Conservation (phyloP, 2,888 invertebrate genomes). For the Syrista parreyssii region DNA sequence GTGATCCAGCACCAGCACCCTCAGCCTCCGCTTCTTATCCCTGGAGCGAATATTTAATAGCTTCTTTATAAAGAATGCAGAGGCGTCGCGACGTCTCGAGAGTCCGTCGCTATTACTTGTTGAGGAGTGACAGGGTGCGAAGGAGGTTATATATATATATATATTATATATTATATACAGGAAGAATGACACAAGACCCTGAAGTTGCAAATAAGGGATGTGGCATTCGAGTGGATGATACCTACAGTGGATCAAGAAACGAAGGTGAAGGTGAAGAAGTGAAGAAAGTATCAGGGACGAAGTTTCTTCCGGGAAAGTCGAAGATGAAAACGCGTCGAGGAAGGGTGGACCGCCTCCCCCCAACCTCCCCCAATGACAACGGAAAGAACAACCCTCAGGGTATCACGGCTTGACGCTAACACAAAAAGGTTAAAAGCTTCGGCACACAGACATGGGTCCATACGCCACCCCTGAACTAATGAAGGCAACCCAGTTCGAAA, state of each 20-base stretch:
- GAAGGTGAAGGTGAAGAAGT: background rate
- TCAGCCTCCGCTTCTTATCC: background rate
- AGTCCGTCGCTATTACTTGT: too few species aligned
- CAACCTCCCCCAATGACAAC: background rate
- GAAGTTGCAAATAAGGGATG: background rate
- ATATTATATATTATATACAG: too few species aligned
- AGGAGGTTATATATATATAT: background rate
- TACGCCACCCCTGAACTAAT: background rate
- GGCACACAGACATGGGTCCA: background rate
- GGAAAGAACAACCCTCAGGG: constrained; percentile 5
- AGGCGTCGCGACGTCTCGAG: background rate
- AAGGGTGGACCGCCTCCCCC: background rate
- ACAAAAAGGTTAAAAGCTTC: constrained; percentile 17
- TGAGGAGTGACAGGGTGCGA: background rate
- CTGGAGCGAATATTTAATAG: background rate
- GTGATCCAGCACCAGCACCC: background rate
- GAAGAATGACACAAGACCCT: too few species aligned
- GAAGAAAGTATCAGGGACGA: background rate
- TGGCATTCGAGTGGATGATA: background rate
- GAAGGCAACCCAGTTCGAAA: background rate
- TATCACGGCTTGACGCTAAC: constrained; percentile 5
- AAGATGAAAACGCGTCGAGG: constrained; percentile 18
- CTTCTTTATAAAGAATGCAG: background rate
- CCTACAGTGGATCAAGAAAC: background rate
- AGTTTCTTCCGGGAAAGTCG: constrained; percentile 9